Base-by-base conservation (phyloP, 2,113 vertebrate species). In the Oreocharis arfaki region DNA sequence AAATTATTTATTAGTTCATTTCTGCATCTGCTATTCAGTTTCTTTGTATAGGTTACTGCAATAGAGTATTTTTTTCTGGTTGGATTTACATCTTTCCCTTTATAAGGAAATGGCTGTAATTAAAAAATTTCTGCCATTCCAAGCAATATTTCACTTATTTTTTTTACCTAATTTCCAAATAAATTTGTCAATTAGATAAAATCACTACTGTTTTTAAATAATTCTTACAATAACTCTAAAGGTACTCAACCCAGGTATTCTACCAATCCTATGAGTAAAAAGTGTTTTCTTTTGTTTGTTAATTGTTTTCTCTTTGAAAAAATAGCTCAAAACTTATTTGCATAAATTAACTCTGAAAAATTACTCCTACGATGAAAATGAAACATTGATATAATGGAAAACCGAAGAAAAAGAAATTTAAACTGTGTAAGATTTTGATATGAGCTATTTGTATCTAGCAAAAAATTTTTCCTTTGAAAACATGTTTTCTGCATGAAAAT, bases 371-470 rank as follows among this genome's bases (percentile, higher is more conserved):
- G 77, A 73, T 63, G 3, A 84, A 84, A 70, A 70, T 23, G 0
- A 73, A 90, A 18, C 27, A 50, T 6, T 80, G 56, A 41, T 55
- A n/a, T 5, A 78, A 69, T 1, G 0, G 10, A 28, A 73, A 35
- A 56, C 0, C 0, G 3, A 32, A 41, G 3, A 26, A 82, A 53
- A 82, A 8, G 2, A 60, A 82, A 49, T 33, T 28, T 37, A 56
- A 78, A 37, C 84, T 69, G 13, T 35, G 5, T 30, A 68, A 60
- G 14, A 37, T 56, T 89, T 80, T 90, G 0, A 52, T 53, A 41
- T 12, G 10, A 65, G 5, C 30, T 27, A 1, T 52, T 78, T 56
- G 1, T 41, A 37, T 64, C 9, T 37, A 75, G 24, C 6, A 68
- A 82, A 63, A 47, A 17, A 3, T 19, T 56, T 67, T 41, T 73